Evolutionary conservation across 2,888 invertebrate species (phyloP).

Genomic region (Leptopilina drosophilae): DNA sequence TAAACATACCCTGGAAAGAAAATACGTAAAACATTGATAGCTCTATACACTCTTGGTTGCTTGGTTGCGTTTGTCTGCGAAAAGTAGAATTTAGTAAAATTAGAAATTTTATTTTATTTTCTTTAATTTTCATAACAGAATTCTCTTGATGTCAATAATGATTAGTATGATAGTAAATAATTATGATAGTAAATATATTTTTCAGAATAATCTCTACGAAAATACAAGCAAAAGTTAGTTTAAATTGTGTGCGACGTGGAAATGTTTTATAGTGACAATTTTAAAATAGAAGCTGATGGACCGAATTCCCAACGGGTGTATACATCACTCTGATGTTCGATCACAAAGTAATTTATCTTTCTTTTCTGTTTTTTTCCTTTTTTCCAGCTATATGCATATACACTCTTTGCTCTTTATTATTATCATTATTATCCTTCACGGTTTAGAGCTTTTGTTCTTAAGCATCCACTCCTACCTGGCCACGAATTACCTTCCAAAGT

Average conservation of each 20-base stretch:
- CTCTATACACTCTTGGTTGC: too few relatives aligned
- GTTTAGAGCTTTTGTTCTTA: constrained; percentile 26
- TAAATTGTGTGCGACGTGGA: not conserved
- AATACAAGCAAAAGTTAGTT: too few relatives aligned
- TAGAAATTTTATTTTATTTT: too few relatives aligned
- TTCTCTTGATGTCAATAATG: too few relatives aligned
- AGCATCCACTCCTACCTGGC: constrained; percentile 31
- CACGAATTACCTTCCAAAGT: constrained; percentile 43
- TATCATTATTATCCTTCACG: constrained; percentile 18
- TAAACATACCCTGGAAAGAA: too few relatives aligned
- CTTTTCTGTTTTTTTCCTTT: not conserved
- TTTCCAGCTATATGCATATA: not conserved
- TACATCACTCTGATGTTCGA: constrained; percentile 18
- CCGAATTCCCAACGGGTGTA: not conserved
- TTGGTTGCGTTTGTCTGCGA: too few relatives aligned
- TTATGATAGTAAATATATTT: not conserved
- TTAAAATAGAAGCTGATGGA: constrained; percentile 12
- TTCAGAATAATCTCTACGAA: not conserved
- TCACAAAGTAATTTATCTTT: constrained; percentile 33
- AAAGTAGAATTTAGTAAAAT: too few relatives aligned
- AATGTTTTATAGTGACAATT: constrained; percentile 3
- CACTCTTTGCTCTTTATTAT: constrained; percentile 6
- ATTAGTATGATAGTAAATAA: not conserved
- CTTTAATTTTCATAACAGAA: too few relatives aligned
- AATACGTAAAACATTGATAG: too few relatives aligned